phyloP scores from a whole-genome alignment of 2,797 vertebrate species.

The Fratercula arctica region DNA sequence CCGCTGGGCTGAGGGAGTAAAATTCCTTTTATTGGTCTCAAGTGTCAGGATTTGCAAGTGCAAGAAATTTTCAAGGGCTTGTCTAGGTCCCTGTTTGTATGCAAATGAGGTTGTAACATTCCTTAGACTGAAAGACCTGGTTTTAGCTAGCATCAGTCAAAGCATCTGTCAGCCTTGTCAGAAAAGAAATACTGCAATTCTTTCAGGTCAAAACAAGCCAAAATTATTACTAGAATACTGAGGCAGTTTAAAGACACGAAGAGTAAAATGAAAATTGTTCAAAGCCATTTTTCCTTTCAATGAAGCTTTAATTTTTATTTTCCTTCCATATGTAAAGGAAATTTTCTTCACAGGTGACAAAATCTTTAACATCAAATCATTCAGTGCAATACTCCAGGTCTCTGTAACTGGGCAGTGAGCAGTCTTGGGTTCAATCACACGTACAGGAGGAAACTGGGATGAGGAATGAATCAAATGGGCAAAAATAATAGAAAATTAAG shows the following conservation, averaged over 20 bases:
- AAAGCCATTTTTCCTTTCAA: not conserved
- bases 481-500: not conserved
- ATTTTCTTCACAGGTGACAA: not conserved
- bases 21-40: conserved; percentile 30
- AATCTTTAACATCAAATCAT: not conserved
- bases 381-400: not conserved
- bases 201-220: conserved; percentile 53
- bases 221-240: conserved; percentile 20
- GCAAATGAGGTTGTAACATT: conserved; percentile 46
- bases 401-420: not conserved
- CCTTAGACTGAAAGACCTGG: conserved; percentile 10
- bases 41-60: conserved; percentile 39
- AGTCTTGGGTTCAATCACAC: not conserved
- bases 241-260: not conserved
- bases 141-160: conserved; percentile 38
- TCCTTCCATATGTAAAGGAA: not conserved
- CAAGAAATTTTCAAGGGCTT: conserved; percentile 35
- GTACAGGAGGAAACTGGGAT: not conserved
- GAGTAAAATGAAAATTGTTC: not conserved
- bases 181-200: conserved; percentile 14
- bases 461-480: not conserved
- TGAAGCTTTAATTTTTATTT: not conserved
- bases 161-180: conserved; percentile 54
- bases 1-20: not conserved
- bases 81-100: conserved; percentile 44